A percentile compares a stretch with the other conserved stretches of the same genome.
These are phyloP conservation scores for Coenonympha arcania DNA, from an alignment of 2,888 invertebrate genomes.

Conservation along the genomic window DNA sequence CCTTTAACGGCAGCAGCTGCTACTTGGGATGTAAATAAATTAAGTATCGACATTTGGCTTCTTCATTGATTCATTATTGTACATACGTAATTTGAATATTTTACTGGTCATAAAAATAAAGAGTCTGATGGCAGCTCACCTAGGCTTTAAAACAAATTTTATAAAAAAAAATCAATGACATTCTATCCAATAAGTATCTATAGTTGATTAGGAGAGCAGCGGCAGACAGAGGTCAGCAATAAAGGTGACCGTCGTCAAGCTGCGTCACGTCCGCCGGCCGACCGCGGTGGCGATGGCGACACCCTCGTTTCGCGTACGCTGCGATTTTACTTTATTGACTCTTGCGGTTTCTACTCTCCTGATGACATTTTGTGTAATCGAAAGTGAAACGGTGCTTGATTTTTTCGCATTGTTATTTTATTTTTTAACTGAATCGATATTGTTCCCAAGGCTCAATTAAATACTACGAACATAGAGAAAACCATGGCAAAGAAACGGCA, in stretches of 20 bases:
- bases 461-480: no score
- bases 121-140: no score
- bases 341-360: constrained; percentile 64
- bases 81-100: no score
- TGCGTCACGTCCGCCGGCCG: constrained; percentile 67
- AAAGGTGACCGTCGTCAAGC: constrained; percentile 71
- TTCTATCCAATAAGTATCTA: constrained; percentile 6
- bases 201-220: constrained; percentile 57
- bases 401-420: no score
- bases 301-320: constrained; percentile 53
- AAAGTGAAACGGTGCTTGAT: constrained; percentile 51
- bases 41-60: no score
- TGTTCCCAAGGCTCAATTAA: no score
- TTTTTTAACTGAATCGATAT: no score
- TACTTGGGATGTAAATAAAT: no score
- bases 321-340: constrained; percentile 66
- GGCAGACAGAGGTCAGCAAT: constrained; percentile 72
- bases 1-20: no score
- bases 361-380: constrained; percentile 58
- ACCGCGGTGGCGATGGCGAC: constrained; percentile 40
- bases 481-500: no score
- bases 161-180: background rate
- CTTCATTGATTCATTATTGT: no score
- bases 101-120: no score
- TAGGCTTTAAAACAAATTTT: background rate